These are phyloP conservation scores for Oxytorus armatus DNA, from an alignment of 2,888 invertebrate species.

Conservation along the genomic window DNA sequence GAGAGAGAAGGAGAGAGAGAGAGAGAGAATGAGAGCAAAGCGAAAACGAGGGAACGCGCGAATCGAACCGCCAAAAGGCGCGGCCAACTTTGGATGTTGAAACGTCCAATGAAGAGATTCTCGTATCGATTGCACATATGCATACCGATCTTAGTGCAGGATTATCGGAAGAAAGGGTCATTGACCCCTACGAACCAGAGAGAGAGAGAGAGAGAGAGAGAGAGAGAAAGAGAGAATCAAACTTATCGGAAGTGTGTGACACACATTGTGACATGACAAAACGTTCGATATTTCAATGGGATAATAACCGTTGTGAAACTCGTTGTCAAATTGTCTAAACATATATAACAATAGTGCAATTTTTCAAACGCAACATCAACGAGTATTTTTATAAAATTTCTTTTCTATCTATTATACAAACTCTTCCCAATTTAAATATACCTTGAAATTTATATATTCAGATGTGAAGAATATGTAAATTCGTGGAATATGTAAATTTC, in stretches of 20 bases:
- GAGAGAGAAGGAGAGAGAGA: conserved; percentile 31
- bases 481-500: not conserved
- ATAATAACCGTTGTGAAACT: not conserved
- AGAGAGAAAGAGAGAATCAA: not conserved
- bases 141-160: conserved; percentile 42
- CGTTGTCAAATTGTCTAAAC: not conserved
- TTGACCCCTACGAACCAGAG: conserved; percentile 33
- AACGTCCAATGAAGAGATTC: conserved; percentile 58
- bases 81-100: conserved; percentile 76
- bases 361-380: not conserved
- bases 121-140: conserved; percentile 54
- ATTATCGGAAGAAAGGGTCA: conserved; percentile 37
- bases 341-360: not conserved
- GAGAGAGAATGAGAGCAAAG: conserved; percentile 68
- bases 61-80: conserved; percentile 75
- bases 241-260: conserved; percentile 1
- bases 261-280: conserved; percentile 15
- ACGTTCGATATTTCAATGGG: conserved; percentile 16
- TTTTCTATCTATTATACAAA: not conserved
- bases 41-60: conserved; percentile 71
- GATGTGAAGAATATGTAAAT: no score
- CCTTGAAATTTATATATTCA: no score
- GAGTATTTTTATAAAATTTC: not conserved
- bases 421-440: no score
- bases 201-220: conserved; percentile 2